Conservation (phyloP, 1,140 invertebrate species). For the Drosophila insularis region DNA sequence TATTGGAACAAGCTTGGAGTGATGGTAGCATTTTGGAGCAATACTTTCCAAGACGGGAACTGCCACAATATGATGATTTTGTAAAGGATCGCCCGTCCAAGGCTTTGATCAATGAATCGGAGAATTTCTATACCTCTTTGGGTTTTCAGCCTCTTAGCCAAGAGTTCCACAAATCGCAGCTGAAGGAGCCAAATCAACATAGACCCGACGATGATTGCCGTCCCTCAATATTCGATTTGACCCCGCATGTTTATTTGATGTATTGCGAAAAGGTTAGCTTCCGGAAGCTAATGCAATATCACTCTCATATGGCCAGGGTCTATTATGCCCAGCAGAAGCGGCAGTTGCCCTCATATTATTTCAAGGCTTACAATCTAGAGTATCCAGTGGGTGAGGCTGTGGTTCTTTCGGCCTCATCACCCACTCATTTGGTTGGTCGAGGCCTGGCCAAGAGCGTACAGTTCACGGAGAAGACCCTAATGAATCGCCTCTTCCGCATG, state of each 20-base stretch:
- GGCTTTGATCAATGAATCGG: conserved; percentile 62
- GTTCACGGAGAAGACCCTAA: conserved; percentile 57
- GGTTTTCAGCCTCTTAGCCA: conserved; percentile 55
- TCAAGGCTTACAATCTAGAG: conserved; percentile 86
- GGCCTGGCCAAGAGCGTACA: conserved; percentile 53
- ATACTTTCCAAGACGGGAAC: conserved; percentile 58
- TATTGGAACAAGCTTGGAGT: conserved; percentile 72
- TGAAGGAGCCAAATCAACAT: conserved; percentile 71
- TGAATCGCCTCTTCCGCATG: conserved; percentile 84
- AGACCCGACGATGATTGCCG: conserved; percentile 68
- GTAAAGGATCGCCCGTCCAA: conserved; percentile 56
- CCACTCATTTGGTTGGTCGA: conserved; percentile 83
- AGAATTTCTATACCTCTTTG: conserved; percentile 69
- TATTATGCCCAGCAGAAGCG: conserved; percentile 88
- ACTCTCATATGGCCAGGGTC: conserved; percentile 91
- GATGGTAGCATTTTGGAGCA: conserved; percentile 70
- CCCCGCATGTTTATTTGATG: conserved; percentile 70
- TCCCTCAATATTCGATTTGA: conserved; percentile 71
- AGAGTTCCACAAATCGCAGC: conserved; percentile 63
- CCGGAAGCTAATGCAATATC: conserved; percentile 83
- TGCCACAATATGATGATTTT: conserved; percentile 71
- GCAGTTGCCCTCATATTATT: conserved; percentile 83
- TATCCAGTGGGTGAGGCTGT: conserved; percentile 89
- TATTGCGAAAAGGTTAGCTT: conserved; percentile 78
- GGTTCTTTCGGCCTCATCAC: conserved; percentile 85